These are phyloP conservation scores for Pilophorus perplexus DNA, from an alignment of 2,888 invertebrate genomes.

Conservation along the genomic window DNA sequence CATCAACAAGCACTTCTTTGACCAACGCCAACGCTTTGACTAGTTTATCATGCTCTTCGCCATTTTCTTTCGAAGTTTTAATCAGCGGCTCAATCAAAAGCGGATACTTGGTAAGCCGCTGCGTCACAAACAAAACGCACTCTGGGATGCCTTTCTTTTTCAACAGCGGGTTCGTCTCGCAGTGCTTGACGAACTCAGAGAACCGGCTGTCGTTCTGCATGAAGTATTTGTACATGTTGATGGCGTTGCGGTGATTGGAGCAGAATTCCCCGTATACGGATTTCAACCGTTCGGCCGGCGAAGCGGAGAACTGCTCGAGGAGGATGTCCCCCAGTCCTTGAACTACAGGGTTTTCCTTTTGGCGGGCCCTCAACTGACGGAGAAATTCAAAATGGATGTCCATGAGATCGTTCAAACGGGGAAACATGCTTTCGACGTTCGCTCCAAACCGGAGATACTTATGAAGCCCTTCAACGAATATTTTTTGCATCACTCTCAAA, in stretches of 20 bases:
- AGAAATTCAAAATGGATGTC: constrained; percentile 79
- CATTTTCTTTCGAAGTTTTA: constrained; percentile 82
- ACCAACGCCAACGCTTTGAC: constrained; percentile 69
- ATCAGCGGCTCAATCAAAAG: constrained; percentile 78
- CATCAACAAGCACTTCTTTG: constrained; percentile 80
- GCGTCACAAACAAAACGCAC: constrained; percentile 80
- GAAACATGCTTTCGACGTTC: constrained; percentile 83
- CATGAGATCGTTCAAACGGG: constrained; percentile 79
- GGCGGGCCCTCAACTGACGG: constrained; percentile 66
- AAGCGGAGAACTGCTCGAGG: constrained; percentile 71
- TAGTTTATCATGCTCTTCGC: constrained; percentile 73
- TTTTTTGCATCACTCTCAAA: constrained; percentile 91
- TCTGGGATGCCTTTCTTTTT: constrained; percentile 95
- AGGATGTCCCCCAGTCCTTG: constrained; percentile 82
- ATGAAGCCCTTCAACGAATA: constrained; percentile 82
- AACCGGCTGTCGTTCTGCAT: constrained; percentile 55
- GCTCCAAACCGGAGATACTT: constrained; percentile 68
- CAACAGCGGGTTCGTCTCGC: constrained; percentile 79
- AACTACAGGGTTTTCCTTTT: constrained; percentile 66
- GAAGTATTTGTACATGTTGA: constrained; percentile 85
- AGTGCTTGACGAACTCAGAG: constrained; percentile 77
- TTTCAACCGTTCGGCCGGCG: constrained; percentile 66
- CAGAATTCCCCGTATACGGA: constrained; percentile 90
- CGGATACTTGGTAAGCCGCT: constrained; percentile 77
- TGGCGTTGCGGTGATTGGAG: constrained; percentile 84